Base-by-base conservation (phyloP, 2,113 vertebrate species). In the Grammomys dolichurus region DNA sequence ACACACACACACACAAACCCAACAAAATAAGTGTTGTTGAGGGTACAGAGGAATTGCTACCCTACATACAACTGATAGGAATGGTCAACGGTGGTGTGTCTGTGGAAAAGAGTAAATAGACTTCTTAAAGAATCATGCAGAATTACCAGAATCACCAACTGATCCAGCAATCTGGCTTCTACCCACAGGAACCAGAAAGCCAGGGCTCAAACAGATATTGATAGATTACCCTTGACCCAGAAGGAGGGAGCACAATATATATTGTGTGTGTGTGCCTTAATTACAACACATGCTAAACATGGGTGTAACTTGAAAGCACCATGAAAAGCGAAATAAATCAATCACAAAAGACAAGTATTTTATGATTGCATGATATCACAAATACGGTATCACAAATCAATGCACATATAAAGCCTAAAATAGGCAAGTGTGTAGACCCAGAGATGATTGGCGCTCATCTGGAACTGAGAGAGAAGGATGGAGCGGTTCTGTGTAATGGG, bases 21-120 rank as follows among this genome's bases (percentile, higher is more conserved):
- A 16, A 5, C 56, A 51, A 69, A 78, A 20, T 13, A 33, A 58
- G 33, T 20, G 4, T 46, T 69, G 73, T 43, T 24, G n/a, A 86
- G 46, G 56, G 48, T 4, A 4, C 6, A 11, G 67, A 86, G 40
- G 60, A n/a, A 48, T 10, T 31, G 10, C 67, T 56, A 73, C 11
- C n/a, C 51, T 26, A 10, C 36, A 13, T 14, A 1, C 24, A 9
- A 22, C 43, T 36, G 40, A 16, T 2, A 0, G 40, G n/a, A 92
- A 46, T 4, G 43, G 16, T 7, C 69, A 56, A 14, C 31, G 69
- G 46, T 22, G 7, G 11, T 0, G 2, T 1, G 5, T 10, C 17
- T 72, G 4, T 14, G 75, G 46, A 76, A 56, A 70, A 54, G n/a
- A 7, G 5, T 3, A n/a, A 5, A 24, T 5, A 17, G 16, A 0